Evolutionary conservation across 2,797 vertebrate genomes (phyloP).

Genomic region (Atherinosoma microstoma): DNA sequence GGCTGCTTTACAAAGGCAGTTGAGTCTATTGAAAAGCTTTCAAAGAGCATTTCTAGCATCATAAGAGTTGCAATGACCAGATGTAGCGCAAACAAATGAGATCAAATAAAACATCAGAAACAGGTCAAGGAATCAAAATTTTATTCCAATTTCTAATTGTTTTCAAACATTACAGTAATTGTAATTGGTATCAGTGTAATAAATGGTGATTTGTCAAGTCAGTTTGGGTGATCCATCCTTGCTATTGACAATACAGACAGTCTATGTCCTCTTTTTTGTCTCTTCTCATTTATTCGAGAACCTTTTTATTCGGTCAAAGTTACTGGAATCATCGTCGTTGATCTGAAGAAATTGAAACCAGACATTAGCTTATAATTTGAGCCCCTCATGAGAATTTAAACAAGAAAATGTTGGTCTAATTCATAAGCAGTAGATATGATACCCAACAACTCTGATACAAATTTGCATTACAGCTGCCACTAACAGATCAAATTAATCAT

Average conservation of each 20-base stretch:
- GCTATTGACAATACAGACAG: slow-evolving; percentile 33
- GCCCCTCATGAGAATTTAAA: slow-evolving; percentile 48
- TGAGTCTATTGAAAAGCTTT: slow-evolving; percentile 49
- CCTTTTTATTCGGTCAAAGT: slow-evolving; percentile 74
- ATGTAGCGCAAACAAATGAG: slow-evolving; percentile 7
- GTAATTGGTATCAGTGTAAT: slow-evolving; percentile 32
- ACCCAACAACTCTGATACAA: slow-evolving; percentile 32
- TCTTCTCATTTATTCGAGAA: slow-evolving; percentile 63
- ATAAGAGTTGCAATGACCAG: slow-evolving; percentile 30
- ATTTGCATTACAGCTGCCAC: slow-evolving; percentile 23
- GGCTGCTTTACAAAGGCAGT: slow-evolving; percentile 67
- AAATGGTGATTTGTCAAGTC: slow-evolving; percentile 43
- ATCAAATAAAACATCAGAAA: slow-evolving; percentile 31
- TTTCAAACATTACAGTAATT: slow-evolving; percentile 49
- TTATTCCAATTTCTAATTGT: slow-evolving; percentile 72
- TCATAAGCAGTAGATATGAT: neutral
- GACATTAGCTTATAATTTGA: slow-evolving; percentile 46
- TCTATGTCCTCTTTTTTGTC: slow-evolving; percentile 26
- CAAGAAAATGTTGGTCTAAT: slow-evolving; percentile 30
- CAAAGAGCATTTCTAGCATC: slow-evolving; percentile 25
- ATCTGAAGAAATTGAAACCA: slow-evolving; percentile 71
- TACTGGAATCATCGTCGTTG: slow-evolving; percentile 66
- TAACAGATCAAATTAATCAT: slow-evolving; percentile 52
- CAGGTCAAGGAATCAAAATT: slow-evolving; percentile 51
- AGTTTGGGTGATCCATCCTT: slow-evolving; percentile 26